These are phyloP conservation scores for Callocephalon fimbriatum DNA, from an alignment of 2,113 vertebrate genomes.

Conservation along the genomic window DNA sequence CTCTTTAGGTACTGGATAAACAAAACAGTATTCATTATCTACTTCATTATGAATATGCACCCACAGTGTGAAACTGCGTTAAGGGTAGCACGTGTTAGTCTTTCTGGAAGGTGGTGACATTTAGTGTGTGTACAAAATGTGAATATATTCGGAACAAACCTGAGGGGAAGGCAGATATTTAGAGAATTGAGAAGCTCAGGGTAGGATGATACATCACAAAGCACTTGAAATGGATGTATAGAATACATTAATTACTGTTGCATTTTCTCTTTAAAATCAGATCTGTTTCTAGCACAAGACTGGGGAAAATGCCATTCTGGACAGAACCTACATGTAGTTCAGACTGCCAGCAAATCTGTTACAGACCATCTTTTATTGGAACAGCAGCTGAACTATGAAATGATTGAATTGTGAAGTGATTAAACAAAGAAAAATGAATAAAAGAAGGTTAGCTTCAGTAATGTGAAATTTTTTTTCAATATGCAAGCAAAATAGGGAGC, in stretches of 20 bases:
- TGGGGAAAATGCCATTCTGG: background rate
- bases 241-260: background rate
- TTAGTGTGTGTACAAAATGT: background rate
- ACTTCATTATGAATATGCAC: background rate
- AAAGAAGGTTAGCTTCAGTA: background rate
- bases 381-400: constrained; percentile 11
- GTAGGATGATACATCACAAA: background rate
- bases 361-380: background rate
- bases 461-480: background rate
- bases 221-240: background rate
- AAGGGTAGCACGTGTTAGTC: background rate
- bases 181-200: background rate
- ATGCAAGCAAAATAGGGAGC: background rate
- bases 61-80: background rate
- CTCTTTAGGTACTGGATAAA: background rate
- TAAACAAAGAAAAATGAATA: constrained; percentile 7
- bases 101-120: background rate
- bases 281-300: background rate
- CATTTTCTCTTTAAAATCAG: background rate
- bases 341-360: constrained; percentile 1
- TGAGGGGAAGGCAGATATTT: background rate
- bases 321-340: background rate
- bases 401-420: background rate
- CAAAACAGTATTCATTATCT: background rate
- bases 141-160: background rate